phyloP scores from a whole-genome alignment of 2,113 vertebrate genomes.

The Calidris pygmaea region DNA sequence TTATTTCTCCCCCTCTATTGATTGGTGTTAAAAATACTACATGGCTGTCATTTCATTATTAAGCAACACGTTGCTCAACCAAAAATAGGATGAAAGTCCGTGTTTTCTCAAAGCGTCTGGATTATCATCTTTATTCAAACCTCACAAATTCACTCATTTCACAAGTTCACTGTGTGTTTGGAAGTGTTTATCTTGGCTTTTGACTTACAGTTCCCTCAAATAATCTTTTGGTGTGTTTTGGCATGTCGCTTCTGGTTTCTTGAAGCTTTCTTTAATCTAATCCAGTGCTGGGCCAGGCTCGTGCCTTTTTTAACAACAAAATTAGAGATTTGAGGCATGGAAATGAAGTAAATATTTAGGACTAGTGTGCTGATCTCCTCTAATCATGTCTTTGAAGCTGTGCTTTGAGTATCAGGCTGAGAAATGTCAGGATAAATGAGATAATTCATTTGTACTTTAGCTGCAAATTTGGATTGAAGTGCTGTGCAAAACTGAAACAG shows the following conservation, averaged over 20 bases:
- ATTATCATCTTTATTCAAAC: neutral
- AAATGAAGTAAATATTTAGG: constrained; percentile 63
- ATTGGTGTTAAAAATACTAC: constrained; percentile 26
- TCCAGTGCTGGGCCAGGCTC: neutral
- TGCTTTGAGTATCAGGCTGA: constrained; percentile 40
- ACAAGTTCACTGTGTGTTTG: neutral
- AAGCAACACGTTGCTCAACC: neutral
- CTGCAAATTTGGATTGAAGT: neutral
- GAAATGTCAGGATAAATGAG: constrained; percentile 52
- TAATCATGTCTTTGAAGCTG: constrained; percentile 52
- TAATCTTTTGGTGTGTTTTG: constrained; percentile 40
- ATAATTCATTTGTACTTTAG: constrained; percentile 21
- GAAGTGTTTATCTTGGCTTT: constrained; percentile 40
- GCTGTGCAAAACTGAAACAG: neutral
- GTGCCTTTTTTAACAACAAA: constrained; percentile 41
- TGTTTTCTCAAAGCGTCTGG: neutral
- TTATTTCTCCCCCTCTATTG: neutral
- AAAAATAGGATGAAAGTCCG: neutral
- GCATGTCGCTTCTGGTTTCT: constrained; percentile 10
- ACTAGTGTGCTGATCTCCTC: neutral
- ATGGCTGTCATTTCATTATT: neutral
- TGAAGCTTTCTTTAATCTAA: constrained; percentile 35
- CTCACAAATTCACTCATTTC: neutral
- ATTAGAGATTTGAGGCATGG: constrained; percentile 26
- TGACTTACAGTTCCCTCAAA: constrained; percentile 2